Conservation (phyloP, 2,797 vertebrate species). For the Melanogrammus aeglefinus region DNA sequence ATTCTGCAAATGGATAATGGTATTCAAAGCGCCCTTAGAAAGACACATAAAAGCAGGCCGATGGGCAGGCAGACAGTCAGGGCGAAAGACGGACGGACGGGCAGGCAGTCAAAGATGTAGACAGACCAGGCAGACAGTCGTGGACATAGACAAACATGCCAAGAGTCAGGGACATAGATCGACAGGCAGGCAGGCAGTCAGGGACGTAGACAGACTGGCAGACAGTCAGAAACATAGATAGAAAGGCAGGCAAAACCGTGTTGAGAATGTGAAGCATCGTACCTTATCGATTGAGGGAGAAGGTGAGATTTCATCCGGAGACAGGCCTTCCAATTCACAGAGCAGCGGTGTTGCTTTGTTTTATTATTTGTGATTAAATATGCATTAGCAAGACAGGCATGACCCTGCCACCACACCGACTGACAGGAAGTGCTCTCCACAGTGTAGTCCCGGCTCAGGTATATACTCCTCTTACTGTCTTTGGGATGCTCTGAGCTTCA, state of each 20-base stretch:
- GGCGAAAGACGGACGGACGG: no score
- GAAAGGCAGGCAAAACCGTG: background rate
- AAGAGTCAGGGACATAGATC: no score
- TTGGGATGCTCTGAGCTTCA: background rate
- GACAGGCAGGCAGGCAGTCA: no score
- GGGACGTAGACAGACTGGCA: no score
- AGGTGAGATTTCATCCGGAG: background rate
- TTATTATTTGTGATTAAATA: background rate
- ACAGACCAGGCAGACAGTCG: no score
- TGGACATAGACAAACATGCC: no score
- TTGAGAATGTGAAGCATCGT: background rate
- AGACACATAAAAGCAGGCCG: no score
- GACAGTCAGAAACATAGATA: background rate
- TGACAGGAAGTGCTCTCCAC: background rate
- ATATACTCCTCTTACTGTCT: background rate
- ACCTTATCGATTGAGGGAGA: background rate
- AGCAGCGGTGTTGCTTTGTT: background rate
- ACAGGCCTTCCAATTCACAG: background rate
- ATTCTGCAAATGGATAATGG: no score
- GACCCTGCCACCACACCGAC: background rate
- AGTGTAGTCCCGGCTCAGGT: background rate
- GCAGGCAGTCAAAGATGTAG: no score
- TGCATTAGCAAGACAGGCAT: background rate
- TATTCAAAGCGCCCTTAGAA: no score
- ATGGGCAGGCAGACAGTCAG: no score